Evolutionary conservation across 1,140 invertebrate species (phyloP), one percentile per base, ranked within the genome.

Genomic region (Macrobrachium nipponense): DNA sequence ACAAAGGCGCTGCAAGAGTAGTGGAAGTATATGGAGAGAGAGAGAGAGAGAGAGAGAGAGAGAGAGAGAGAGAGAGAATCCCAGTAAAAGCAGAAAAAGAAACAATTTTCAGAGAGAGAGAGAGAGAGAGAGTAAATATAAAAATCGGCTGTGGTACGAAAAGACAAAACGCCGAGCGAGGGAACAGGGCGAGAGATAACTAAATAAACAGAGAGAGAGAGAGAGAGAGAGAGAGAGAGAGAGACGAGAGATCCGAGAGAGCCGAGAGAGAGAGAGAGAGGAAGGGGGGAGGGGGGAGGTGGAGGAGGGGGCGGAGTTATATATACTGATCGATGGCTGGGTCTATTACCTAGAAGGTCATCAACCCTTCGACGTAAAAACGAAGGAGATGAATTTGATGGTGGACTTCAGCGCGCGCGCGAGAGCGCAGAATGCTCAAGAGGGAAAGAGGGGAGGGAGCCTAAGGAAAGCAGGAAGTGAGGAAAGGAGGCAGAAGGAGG

Each of bases 161-260:
- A n/a, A 36, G 66, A n/a, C 11, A 23, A 11, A 36, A 70, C 6
- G 66, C 2, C 6, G 11, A 36, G n/a, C n/a, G 2, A n/a, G 51
- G 6, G 14, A 14, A 75, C 7, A 36, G n/a, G 27, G 44, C n/a
- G 12, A 75, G n/a, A 17, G 43, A 23, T 7, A 8, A 18, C 5
- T 11, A 51, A 23, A 44, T 7, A 17, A 23, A 72, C 5, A 72
- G 2, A 8, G 43, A 11, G 10, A 23, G 20, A 51, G 58, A 44
- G 58, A 76, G 73, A 44, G 43, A 76, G 27, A 76, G 43, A 51
- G 18, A 51, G 43, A 51, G 58, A 76, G 20, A 17, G 73, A 76
- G 14, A 44, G 27, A 76, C n/a, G 20, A 23, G 20, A 27, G 73
- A 76, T n/a, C n/a, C n/a, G 51, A 51, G 51, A 51, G 51, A 51